A percentile compares a stretch with the other conserved stretches of the same genome.
Evolutionary conservation across 2,113 vertebrate species (phyloP).

Genomic region (Ondatra zibethicus): DNA sequence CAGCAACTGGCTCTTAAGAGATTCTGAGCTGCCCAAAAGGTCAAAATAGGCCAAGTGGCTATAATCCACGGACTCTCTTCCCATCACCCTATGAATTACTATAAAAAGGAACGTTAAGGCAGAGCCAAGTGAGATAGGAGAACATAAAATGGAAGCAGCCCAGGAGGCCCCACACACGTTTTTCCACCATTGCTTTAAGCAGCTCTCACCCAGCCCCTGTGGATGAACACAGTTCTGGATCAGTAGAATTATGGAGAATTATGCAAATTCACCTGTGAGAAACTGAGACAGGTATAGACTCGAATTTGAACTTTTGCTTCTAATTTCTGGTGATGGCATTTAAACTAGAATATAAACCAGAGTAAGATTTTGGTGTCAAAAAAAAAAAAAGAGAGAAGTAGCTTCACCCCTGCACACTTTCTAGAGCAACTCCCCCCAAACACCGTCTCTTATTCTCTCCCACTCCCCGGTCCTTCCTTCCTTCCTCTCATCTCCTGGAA

Average conservation of each 20-base stretch:
- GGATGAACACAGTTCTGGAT: not conserved
- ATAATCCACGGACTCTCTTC: slow-evolving; percentile 12
- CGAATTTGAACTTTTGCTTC: not conserved
- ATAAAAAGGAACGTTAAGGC: slow-evolving; percentile 32
- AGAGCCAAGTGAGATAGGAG: not conserved
- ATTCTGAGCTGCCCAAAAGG: not conserved
- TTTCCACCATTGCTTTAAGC: not conserved
- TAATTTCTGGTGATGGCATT: not conserved
- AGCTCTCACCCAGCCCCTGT: not conserved
- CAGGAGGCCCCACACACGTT: not conserved
- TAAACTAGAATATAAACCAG: slow-evolving; percentile 20
- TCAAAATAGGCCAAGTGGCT: slow-evolving; percentile 6
- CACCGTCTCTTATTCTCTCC: too few species aligned
- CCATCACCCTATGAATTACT: not conserved
- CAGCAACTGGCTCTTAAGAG: slow-evolving; percentile 5
- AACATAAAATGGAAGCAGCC: slow-evolving; percentile 22
- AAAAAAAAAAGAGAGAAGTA: slow-evolving; percentile 12
- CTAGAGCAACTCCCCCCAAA: not conserved
- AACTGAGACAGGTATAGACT: not conserved
- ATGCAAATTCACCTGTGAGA: not conserved
- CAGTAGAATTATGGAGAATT: not conserved
- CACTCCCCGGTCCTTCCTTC: too few species aligned
- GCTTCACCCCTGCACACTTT: not conserved
- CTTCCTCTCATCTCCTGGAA: not conserved
- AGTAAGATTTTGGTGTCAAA: not conserved